Conservation (phyloP, 2,797 vertebrate genomes). For the Sciurus carolinensis region DNA sequence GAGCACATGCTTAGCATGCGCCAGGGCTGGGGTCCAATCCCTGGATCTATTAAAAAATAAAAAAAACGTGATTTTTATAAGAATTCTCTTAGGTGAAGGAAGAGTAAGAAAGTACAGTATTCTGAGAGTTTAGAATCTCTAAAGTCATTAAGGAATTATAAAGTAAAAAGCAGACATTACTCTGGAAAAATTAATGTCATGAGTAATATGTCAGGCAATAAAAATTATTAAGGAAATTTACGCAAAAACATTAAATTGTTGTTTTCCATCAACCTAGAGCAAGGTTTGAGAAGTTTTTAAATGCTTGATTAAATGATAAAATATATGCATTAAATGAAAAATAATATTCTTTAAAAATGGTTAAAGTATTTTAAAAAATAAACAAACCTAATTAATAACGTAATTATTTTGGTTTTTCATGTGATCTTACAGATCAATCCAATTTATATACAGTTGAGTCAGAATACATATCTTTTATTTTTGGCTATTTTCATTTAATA, state of each 20-base stretch:
- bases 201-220: background rate
- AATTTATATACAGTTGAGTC: background rate
- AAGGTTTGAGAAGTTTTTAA: slow-evolving; percentile 28
- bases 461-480: background rate
- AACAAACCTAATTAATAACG: background rate
- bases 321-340: background rate
- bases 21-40: no score
- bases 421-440: background rate
- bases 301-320: slow-evolving; percentile 28
- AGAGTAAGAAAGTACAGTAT: background rate
- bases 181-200: slow-evolving; percentile 20
- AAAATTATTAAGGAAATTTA: slow-evolving; percentile 11
- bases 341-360: background rate
- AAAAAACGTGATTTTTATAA: background rate
- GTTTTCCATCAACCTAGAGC: slow-evolving; percentile 12
- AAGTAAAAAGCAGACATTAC: background rate
- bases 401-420: background rate
- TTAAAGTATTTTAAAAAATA: slow-evolving; percentile 36
- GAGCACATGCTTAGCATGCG: background rate
- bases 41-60: background rate
- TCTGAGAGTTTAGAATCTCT: slow-evolving; percentile 16
- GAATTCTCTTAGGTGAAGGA: background rate
- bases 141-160: background rate
- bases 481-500: slow-evolving; percentile 36
- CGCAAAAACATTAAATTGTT: slow-evolving; percentile 6